phyloP scores from a whole-genome alignment of 2,888 invertebrate genomes.

The Vesta saturnalis region DNA sequence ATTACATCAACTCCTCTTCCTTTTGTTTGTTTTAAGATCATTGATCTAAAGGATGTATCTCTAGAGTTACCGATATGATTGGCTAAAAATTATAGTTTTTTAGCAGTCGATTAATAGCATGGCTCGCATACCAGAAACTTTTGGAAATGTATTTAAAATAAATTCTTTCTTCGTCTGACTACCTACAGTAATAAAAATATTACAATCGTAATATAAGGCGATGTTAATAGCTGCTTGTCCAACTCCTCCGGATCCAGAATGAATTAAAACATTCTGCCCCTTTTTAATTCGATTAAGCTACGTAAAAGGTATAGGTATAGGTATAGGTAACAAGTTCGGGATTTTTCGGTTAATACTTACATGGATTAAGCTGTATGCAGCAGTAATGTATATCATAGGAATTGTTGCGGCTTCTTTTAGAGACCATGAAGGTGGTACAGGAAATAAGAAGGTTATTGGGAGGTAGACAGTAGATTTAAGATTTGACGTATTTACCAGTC shows the following conservation, averaged over 20 bases:
- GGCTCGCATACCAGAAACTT: slow-evolving; percentile 27
- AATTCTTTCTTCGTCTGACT: slow-evolving; percentile 66
- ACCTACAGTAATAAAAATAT: slow-evolving; percentile 77
- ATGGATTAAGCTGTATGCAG: slow-evolving; percentile 64
- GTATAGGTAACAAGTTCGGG: not conserved
- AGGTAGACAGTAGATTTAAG: not conserved
- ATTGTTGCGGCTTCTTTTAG: slow-evolving; percentile 80
- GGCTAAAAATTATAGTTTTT: slow-evolving; percentile 52
- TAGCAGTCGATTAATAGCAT: not conserved
- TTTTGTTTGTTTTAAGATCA: slow-evolving; percentile 81
- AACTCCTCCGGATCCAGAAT: slow-evolving; percentile 75
- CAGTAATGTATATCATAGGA: slow-evolving; percentile 75
- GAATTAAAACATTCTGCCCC: slow-evolving; percentile 64
- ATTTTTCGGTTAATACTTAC: slow-evolving; percentile 37
- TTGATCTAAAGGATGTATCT: slow-evolving; percentile 85
- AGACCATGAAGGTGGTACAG: slow-evolving; percentile 76
- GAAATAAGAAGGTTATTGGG: no score
- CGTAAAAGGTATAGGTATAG: no score
- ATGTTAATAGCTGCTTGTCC: slow-evolving; percentile 81
- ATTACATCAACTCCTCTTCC: slow-evolving; percentile 92
- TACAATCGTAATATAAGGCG: slow-evolving; percentile 71
- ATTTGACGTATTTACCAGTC: not conserved
- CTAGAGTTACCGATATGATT: slow-evolving; percentile 87
- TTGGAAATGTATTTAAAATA: not conserved
- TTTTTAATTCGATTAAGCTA: slow-evolving; percentile 44